Percentiles rank a stretch among this genome's conserved stretches.
Evolutionary conservation across 1,140 invertebrate genomes (phyloP).

Genomic region (Capitella teleta): DNA sequence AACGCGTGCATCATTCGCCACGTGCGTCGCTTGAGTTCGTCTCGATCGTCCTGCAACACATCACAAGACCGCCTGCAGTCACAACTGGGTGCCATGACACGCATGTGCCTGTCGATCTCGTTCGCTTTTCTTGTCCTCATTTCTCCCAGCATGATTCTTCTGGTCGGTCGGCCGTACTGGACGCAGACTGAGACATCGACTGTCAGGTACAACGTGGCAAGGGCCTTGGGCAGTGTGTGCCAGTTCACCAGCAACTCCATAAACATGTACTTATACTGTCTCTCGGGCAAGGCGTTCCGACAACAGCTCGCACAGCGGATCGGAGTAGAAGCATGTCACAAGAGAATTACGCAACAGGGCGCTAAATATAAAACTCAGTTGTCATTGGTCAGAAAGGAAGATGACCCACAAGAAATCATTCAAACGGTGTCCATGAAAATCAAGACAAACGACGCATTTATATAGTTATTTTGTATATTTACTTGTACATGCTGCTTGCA

Average conservation of each 20-base stretch:
- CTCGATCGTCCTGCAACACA: neutral
- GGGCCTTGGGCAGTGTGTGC: slow-evolving; percentile 11
- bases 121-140: slow-evolving; percentile 12
- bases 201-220: slow-evolving; percentile 6
- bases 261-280: slow-evolving; percentile 19
- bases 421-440: no score
- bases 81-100: slow-evolving; percentile 5
- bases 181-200: no score
- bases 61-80: no score
- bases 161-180: slow-evolving; percentile 14
- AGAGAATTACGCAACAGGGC: no score
- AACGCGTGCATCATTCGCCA: slow-evolving; percentile 10
- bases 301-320: no score
- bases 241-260: slow-evolving; percentile 16
- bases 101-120: slow-evolving; percentile 11
- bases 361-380: no score
- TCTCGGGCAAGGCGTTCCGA: slow-evolving; percentile 16
- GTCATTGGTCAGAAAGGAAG: no score
- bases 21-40: neutral
- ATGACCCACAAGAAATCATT: no score
- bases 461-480: no score
- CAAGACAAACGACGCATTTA: no score
- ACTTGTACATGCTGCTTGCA: no score
- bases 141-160: slow-evolving; percentile 11
- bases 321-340: no score